Evolutionary conservation across 2,888 invertebrate genomes (phyloP), one percentile per base, ranked within the genome.

Genomic region (Chalcosyrphus nemorum): DNA sequence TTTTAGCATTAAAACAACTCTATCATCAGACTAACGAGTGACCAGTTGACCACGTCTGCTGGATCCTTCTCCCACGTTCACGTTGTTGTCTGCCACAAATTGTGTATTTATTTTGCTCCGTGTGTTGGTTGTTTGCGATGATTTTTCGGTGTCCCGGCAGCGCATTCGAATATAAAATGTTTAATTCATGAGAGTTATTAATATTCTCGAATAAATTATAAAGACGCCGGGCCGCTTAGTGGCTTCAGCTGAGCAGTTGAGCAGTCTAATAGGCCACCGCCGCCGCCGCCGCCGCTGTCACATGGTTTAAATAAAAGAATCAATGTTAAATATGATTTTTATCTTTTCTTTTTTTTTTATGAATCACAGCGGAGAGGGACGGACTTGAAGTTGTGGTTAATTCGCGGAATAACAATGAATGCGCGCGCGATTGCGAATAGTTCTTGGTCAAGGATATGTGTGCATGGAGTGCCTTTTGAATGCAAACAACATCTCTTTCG

Each of bases 151-250:
- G 19, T 27, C 50, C 32, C 19, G 32, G 19, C 80, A 74, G 4
- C n/a, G n/a, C 54, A 75, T 75, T 81, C 68, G 75, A 75, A 75
- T 61, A 61, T 68, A 68, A 74, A 81, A 81, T 81, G 75, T 81
- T 75, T 81, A 68, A 81, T 81, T 81, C 81, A 81, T 81, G 81
- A 81, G 68, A 75, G 81, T 76, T 81, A 81, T 81, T 81, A 81
- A 81, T 70, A 81, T 70, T 81, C 63, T 54, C 63, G 81, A 70
- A 81, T 81, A 81, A 81, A 81, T 75, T 76, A 75, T 75, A 41
- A 61, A 24, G 52, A 68, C 21, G 29, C 50, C 41, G 17, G 38
- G 63, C 27, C 56, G 29, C 3, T n/a, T 52, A 57, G 45, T 45
- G 61, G 59, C 75, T 66, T 65, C 50, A 27, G 52, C 56, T 15